Evolutionary conservation across 2,113 vertebrate species (phyloP), one percentile per base, ranked within the genome.

Genomic region (Gnathonemus longibarbis): DNA sequence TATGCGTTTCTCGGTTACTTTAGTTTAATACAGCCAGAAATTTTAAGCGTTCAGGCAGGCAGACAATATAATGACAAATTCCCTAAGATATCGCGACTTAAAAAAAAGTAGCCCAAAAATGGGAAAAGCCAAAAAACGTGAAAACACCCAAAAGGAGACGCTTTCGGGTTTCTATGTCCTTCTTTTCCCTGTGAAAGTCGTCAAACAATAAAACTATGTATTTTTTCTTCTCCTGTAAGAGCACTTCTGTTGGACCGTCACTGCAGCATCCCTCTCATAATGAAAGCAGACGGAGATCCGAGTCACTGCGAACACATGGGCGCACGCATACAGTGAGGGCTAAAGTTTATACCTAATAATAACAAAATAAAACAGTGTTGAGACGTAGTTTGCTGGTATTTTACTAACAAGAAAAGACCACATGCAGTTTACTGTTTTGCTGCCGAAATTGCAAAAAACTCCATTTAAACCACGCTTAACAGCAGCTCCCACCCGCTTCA

Each of bases 401-500:
- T 31, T 74, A 3, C 66, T 35, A 35, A 74, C n/a, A 31, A 13
- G 31, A 74, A 13, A 15, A 74, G 27, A 13, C 66, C 11, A 31
- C 11, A 31, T 27, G 27, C 10, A 74, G 31, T 74, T 31, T 74
- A 31, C 10, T 31, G 66, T 74, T 35, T 31, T 35, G 27, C 31
- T 31, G 66, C 27, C 31, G 27, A 74, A 62, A 24, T 62, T 27
- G 21, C 58, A n/a, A n/a, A 62, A 62, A 62, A 62, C 7, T 27
- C 56, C 0, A 24, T 58, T 58, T 10, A n/a, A 66, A 27, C n/a
- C n/a, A 3, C 24, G 58, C 9, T n/a, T n/a, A 66, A 39, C 13
- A 77, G 11, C 70, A 39, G 31, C 13, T 31, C n/a, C 70, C 70
- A 66, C 31, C 70, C 96, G 94, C 94, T 95, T 93, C 89, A 89